Evolutionary conservation across 2,113 vertebrate species (phyloP), one percentile per base, ranked within the genome.

Genomic region (Peucedramus taeniatus): DNA sequence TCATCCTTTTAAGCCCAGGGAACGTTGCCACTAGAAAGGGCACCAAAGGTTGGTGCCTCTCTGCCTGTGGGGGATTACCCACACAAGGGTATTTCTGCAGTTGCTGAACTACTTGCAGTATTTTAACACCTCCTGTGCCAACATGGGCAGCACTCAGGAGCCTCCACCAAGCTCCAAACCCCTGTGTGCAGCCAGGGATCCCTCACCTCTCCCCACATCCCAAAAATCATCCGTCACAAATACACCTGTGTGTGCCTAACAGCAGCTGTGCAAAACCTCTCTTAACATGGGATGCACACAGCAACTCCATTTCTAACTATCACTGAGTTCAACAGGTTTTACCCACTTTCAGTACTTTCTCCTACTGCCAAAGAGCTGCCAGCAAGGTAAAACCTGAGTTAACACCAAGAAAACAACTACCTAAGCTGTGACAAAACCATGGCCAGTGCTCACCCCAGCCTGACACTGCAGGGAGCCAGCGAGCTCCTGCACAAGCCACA

Each of bases 1-100:
- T 66, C 81, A 92, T 83, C 76, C 94, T 47, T 47, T 88, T 83
- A 86, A 92, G 75, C 85, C 75, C 91, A 80, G 40, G 45, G 87
- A 90, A 91, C 0, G 0, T 9, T 59, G 81, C 45, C 70, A 69
- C 66, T 70, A 65, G 45, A 76, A 87, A 89, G 84, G 74, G 37
- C 75, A 92, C 50, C 78, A 57, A 69, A 53, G 72, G 57, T 13
- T 79, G 60, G 72, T 83, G 84, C 87, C 91, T 93, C 77, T 30
- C 65, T 71, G 83, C 75, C 79, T 53, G 60, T 23, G 16, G 1
- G 1, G 83, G 68, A 89, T 89, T 70, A 75, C 86, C 37, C 65
- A 33, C 47, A 30, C 33, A 3, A 63, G 83, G 60, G 35, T 63
- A 47, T 81, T 83, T 90, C 77, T 83, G 77, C 1, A 2, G 64